These are phyloP conservation scores for Calephelis virginiensis DNA, from an alignment of 1,140 invertebrate genomes.

Conservation along the genomic window DNA sequence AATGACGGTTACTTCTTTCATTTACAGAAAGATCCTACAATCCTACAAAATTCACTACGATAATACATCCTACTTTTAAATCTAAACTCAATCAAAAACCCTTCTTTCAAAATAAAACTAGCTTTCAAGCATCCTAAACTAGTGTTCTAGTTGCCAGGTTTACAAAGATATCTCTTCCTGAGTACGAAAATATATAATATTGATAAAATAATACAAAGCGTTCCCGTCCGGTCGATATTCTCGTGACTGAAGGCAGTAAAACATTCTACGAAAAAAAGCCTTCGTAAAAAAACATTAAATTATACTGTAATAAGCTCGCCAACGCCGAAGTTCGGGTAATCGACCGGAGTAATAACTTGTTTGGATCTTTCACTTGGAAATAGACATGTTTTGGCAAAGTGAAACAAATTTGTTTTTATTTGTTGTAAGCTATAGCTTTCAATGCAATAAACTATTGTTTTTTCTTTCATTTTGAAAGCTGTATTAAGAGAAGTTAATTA, in stretches of 20 bases:
- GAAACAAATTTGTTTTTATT: neutral
- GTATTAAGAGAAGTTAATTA: too few relatives aligned
- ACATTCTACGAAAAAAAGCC: slow-evolving; percentile 47
- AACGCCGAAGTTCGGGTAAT: slow-evolving; percentile 58
- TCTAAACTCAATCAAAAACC: too few relatives aligned
- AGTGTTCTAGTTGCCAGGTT: too few relatives aligned
- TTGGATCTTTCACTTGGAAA: slow-evolving; percentile 68
- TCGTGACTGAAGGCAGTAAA: slow-evolving; percentile 67
- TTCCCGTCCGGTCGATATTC: slow-evolving; percentile 55
- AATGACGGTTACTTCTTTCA: too few relatives aligned
- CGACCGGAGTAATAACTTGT: slow-evolving; percentile 50
- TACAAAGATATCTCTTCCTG: too few relatives aligned
- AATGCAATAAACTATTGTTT: too few relatives aligned
- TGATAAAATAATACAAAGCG: slow-evolving; percentile 27
- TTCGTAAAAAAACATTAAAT: slow-evolving; percentile 69
- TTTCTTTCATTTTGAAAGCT: too few relatives aligned
- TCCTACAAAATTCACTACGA: too few relatives aligned
- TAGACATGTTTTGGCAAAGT: slow-evolving; percentile 27
- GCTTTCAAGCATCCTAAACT: too few relatives aligned
- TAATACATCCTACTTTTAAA: too few relatives aligned
- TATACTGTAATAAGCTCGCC: slow-evolving; percentile 63
- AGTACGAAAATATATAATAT: neutral
- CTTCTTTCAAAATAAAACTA: too few relatives aligned
- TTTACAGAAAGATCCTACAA: too few relatives aligned
- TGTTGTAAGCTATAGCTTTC: neutral